Evolutionary conservation across 2,113 vertebrate genomes (phyloP).

Genomic region (Taxidea taxus): DNA sequence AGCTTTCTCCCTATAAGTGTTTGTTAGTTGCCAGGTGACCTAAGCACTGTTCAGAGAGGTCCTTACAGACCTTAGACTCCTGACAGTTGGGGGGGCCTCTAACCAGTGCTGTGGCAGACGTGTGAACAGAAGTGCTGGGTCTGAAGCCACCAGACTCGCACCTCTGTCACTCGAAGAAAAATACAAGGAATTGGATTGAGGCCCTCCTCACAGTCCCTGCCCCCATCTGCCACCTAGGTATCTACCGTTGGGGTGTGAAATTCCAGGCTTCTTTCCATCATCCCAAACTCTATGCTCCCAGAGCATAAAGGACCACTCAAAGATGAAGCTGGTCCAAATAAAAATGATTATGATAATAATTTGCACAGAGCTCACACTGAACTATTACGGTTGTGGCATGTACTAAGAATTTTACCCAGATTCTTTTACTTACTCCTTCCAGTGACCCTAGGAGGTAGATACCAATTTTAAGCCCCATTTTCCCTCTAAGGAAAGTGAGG

Average conservation of each 20-base stretch:
- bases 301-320: neutral
- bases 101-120: neutral
- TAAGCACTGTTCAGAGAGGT: neutral
- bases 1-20: neutral
- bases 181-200: neutral
- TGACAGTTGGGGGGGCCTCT: neutral
- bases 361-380: neutral
- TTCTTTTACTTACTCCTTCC: neutral
- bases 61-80: neutral
- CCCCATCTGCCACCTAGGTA: neutral
- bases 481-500: neutral
- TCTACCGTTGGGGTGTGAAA: neutral
- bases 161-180: neutral
- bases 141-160: neutral
- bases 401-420: neutral
- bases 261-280: neutral
- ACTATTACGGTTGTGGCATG: neutral
- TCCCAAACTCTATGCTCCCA: neutral
- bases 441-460: neutral
- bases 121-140: neutral
- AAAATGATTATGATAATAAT: neutral
- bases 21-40: constrained; percentile 24
- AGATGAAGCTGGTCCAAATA: neutral
- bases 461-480: neutral
- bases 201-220: neutral